Evolutionary conservation across 2,797 vertebrate genomes (phyloP).

Genomic region (Chromis chromis): DNA sequence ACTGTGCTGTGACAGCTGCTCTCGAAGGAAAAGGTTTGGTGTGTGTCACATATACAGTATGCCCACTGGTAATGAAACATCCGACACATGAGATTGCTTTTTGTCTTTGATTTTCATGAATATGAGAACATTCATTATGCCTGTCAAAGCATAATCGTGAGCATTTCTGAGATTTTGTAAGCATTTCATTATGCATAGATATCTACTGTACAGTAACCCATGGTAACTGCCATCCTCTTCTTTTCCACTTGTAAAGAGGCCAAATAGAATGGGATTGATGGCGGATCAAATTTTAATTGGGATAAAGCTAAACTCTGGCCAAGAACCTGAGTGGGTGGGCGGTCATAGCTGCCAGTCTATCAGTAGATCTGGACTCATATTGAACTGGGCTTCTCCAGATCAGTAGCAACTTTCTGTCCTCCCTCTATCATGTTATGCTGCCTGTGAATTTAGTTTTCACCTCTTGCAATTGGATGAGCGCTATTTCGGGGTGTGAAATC

Average conservation of each 20-base stretch:
- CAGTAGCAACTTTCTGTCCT: slow-evolving; percentile 33
- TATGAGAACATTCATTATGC: slow-evolving; percentile 21
- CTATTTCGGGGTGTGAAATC: slow-evolving; percentile 53
- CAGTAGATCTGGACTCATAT: slow-evolving; percentile 32
- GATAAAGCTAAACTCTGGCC: slow-evolving; percentile 23
- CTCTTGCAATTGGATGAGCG: slow-evolving; percentile 13
- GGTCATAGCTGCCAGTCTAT: slow-evolving; percentile 48
- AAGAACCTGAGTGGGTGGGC: slow-evolving; percentile 32
- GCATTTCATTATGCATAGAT: slow-evolving; percentile 11
- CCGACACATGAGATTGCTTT: slow-evolving; percentile 15
- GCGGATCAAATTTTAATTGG: slow-evolving; percentile 48
- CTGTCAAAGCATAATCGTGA: slow-evolving; percentile 9
- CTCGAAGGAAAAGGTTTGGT: slow-evolving; percentile 38
- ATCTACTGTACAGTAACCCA: slow-evolving; percentile 50
- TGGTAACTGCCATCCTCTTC: slow-evolving; percentile 42
- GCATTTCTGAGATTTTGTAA: slow-evolving; percentile 31
- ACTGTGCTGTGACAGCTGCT: slow-evolving; percentile 59
- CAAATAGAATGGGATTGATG: slow-evolving; percentile 21
- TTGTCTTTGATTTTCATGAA: neutral
- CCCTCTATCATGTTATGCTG: slow-evolving; percentile 11
- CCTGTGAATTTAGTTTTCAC: slow-evolving; percentile 42
- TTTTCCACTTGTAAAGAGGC: slow-evolving; percentile 22
- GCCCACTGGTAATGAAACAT: slow-evolving; percentile 38
- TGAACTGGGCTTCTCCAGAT: slow-evolving; percentile 43
- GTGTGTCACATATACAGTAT: slow-evolving; percentile 21